Evolutionary conservation across 2,797 vertebrate species (phyloP).

Genomic region (Cephalopachus bancanus): DNA sequence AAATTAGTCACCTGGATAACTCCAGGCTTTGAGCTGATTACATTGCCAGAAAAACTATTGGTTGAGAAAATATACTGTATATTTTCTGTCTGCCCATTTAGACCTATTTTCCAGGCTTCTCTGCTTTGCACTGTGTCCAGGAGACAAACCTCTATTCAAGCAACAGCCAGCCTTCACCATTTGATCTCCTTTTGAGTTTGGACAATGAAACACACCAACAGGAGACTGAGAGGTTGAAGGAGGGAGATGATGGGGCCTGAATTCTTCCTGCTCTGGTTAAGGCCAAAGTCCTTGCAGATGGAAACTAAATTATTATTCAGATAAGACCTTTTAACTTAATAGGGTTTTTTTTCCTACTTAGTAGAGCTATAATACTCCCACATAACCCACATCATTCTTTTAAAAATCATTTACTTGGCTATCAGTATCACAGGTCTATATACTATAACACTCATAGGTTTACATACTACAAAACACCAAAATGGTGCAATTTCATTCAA

Average conservation of each 20-base stretch:
- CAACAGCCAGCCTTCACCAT: neutral
- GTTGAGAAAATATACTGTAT: neutral
- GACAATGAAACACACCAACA: neutral
- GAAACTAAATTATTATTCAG: conserved; percentile 27
- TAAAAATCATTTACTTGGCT: neutral
- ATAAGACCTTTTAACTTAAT: neutral
- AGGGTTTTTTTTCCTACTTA: neutral
- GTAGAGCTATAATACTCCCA: neutral
- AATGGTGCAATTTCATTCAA: neutral
- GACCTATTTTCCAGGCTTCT: neutral
- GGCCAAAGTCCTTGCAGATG: neutral
- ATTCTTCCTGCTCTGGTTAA: neutral
- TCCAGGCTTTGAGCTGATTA: neutral
- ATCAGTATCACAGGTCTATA: neutral
- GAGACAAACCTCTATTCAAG: neutral
- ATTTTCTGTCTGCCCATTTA: neutral
- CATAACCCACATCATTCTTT: neutral
- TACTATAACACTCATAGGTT: neutral
- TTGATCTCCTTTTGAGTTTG: neutral
- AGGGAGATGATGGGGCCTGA: neutral
- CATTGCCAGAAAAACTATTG: neutral
- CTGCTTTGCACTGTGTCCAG: neutral
- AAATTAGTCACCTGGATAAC: neutral
- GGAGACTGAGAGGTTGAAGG: neutral
- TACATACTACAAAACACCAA: neutral